These are phyloP conservation scores for Spodoptera exigua DNA, from an alignment of 2,888 invertebrate species.

Conservation along the genomic window DNA sequence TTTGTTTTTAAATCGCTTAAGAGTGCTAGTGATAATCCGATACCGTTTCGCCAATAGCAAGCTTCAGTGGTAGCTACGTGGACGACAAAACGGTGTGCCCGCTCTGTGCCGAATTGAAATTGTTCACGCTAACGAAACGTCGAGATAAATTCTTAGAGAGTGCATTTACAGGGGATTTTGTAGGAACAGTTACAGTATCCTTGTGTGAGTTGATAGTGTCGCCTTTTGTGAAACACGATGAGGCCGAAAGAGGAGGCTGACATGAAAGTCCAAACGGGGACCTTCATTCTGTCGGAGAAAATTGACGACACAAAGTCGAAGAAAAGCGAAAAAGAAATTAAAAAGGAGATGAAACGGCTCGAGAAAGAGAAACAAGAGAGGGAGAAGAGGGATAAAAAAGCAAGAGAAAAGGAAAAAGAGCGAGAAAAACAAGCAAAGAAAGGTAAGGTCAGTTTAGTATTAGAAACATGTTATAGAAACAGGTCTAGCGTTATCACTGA, in stretches of 20 bases:
- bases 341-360: constrained; percentile 86
- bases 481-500: constrained; percentile 43
- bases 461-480: constrained; percentile 25
- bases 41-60: constrained; percentile 80
- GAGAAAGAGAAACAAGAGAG: constrained; percentile 86
- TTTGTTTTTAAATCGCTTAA: constrained; percentile 72
- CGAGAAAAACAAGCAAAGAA: constrained; percentile 82
- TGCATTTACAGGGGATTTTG: constrained; percentile 75
- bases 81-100: constrained; percentile 70
- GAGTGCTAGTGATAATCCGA: constrained; percentile 82
- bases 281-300: constrained; percentile 89
- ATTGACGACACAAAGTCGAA: constrained; percentile 86
- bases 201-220: constrained; percentile 67
- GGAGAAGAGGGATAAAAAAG: constrained; percentile 87
- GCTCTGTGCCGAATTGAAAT: constrained; percentile 75
- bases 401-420: constrained; percentile 86
- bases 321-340: constrained; percentile 85
- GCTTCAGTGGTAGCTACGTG: constrained; percentile 66
- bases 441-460: constrained; percentile 80
- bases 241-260: constrained; percentile 84
- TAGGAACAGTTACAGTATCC: constrained; percentile 71
- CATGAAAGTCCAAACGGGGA: constrained; percentile 83
- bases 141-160: constrained; percentile 71
- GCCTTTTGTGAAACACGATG: constrained; percentile 69
- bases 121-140: constrained; percentile 72